Percentiles rank a stretch among this genome's conserved stretches.
These are phyloP conservation scores for Murina feae DNA, from an alignment of 2,113 vertebrate genomes.

Conservation along the genomic window DNA sequence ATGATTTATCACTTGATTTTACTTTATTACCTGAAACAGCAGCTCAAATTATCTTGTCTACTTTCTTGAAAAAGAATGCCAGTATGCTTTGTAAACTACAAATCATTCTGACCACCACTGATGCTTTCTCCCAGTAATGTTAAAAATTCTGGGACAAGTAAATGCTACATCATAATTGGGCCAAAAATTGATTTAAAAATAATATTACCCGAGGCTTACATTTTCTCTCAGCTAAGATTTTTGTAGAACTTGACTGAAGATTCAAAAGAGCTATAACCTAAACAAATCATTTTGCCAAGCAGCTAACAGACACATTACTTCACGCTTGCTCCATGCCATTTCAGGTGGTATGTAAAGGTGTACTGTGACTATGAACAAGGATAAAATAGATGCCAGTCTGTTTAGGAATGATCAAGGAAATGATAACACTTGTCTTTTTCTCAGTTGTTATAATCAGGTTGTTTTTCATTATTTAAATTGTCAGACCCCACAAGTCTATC, in stretches of 20 bases:
- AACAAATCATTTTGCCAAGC: constrained; percentile 16
- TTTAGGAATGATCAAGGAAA: constrained; percentile 2
- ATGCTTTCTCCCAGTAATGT: not conserved
- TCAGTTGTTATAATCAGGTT: not conserved
- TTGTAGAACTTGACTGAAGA: constrained; percentile 45
- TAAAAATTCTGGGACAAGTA: not conserved
- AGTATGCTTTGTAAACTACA: not conserved
- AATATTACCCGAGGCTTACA: not conserved
- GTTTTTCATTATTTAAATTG: constrained; percentile 14
- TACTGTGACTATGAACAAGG: not conserved
- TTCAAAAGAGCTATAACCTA: constrained; percentile 10
- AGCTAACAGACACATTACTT: not conserved
- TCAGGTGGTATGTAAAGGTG: not conserved
- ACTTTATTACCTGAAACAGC: constrained; percentile 30
- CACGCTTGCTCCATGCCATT: not conserved
- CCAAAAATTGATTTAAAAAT: constrained; percentile 17
- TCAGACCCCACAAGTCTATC: not conserved
- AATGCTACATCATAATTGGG: not conserved
- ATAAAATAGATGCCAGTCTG: not conserved
- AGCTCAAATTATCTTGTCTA: constrained; percentile 19
- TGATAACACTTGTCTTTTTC: constrained; percentile 10
- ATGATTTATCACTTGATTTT: not conserved
- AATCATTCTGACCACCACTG: not conserved
- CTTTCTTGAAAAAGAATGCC: constrained; percentile 23
- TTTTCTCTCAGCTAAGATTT: constrained; percentile 28